Evolutionary conservation across 2,113 vertebrate species (phyloP).

Genomic region (Nyctibius bracteatus): DNA sequence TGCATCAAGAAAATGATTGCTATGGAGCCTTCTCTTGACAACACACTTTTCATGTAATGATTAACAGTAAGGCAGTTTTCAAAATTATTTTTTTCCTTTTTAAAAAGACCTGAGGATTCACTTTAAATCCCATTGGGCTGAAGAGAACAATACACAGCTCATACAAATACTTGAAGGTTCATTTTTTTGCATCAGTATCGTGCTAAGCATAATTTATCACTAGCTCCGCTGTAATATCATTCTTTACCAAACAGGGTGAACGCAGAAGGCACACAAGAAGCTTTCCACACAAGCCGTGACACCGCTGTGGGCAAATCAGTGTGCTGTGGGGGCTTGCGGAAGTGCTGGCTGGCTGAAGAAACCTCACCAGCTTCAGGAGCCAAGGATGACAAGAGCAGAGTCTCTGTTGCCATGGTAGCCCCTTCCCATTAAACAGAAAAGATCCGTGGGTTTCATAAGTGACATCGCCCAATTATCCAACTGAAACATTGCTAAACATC

Average conservation of each 20-base stretch:
- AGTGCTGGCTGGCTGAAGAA: neutral
- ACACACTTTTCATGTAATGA: neutral
- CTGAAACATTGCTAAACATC: neutral
- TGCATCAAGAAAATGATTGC: neutral
- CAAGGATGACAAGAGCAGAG: neutral
- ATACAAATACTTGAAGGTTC: neutral
- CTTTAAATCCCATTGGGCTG: neutral
- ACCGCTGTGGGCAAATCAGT: neutral
- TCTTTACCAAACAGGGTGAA: neutral
- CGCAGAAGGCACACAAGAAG: neutral
- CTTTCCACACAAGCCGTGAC: neutral
- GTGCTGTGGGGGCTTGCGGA: fast-evolving
- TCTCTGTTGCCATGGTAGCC: neutral
- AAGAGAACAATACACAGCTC: neutral
- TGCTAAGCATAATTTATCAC: neutral
- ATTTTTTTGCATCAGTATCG: neutral
- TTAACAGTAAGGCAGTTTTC: neutral
- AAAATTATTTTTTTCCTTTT: neutral
- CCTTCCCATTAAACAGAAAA: neutral
- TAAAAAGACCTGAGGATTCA: neutral
- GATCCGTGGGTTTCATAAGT: neutral
- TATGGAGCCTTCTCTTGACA: neutral
- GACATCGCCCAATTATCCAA: neutral
- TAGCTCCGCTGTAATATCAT: neutral
- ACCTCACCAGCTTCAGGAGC: neutral